A percentile compares a stretch with the other conserved stretches of the same genome.
These are phyloP conservation scores for Sinocyclocheilus anophthalmus DNA, from an alignment of 2,113 vertebrate species.

Conservation along the genomic window DNA sequence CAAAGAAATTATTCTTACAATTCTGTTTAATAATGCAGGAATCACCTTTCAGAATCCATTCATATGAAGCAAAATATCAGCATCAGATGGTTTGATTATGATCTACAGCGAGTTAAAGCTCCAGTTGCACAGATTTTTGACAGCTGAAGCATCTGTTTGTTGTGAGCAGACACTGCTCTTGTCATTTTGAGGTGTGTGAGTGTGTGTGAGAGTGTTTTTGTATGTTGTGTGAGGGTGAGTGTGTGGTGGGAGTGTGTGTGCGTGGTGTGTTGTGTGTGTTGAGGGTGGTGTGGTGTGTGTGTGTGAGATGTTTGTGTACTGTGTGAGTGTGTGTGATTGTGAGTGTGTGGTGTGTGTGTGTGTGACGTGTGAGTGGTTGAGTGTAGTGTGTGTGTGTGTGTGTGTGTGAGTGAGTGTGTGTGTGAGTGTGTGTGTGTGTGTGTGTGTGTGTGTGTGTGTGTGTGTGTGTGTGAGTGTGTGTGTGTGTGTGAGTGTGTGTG, in stretches of 20 bases:
- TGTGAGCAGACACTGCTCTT: not conserved
- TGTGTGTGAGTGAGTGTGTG: conserved; percentile 17
- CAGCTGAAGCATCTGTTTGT: not conserved
- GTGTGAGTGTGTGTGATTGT: no score
- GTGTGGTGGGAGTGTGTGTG: no score
- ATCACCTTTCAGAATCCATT: not conserved
- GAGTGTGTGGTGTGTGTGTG: no score
- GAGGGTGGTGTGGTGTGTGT: no score
- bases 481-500: no score
- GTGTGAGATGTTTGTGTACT: no score
- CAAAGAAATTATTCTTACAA: not conserved
- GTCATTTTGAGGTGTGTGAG: conserved; percentile 16
- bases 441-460: no score
- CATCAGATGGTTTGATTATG: not conserved
- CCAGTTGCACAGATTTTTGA: conserved; percentile 3
- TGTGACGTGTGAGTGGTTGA: no score
- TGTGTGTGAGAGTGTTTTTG: no score
- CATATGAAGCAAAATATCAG: not conserved
- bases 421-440: no score
- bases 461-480: no score
- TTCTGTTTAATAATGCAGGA: not conserved
- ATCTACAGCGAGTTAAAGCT: not conserved
- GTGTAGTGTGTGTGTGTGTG: conserved; percentile 6
- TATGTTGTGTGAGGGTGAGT: conserved; percentile 13
- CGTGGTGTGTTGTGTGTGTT: no score